These are phyloP conservation scores for Macquaria australasica DNA, from an alignment of 2,113 vertebrate genomes.

Conservation along the genomic window DNA sequence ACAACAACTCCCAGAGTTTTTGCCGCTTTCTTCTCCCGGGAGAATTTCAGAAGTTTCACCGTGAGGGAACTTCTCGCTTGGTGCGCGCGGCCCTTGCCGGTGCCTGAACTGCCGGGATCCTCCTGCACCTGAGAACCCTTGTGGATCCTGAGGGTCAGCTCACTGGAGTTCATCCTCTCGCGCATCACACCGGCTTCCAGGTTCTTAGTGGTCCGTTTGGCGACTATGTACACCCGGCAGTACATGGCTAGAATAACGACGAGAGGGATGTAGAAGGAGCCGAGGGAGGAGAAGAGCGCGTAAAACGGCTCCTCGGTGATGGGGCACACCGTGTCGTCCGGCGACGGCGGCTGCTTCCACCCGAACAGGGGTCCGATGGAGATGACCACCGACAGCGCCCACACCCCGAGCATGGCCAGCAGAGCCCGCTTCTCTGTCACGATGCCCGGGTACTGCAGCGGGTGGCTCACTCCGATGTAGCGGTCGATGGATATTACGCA, in stretches of 20 bases:
- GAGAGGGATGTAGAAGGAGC: conserved; percentile 97
- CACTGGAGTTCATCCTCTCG: conserved; percentile 94
- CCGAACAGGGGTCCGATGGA: conserved; percentile 97
- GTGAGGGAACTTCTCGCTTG: conserved; percentile 92
- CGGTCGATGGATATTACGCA: conserved; percentile 98
- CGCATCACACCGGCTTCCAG: conserved; percentile 96
- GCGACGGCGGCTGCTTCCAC: conserved; percentile 95
- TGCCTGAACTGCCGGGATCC: conserved; percentile 78
- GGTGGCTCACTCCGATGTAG: conserved; percentile 95
- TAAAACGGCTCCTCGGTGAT: conserved; percentile 98
- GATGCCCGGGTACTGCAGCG: conserved; percentile 93
- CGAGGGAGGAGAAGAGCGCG: conserved; percentile 96
- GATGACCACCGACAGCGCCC: conserved; percentile 94
- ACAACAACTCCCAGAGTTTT: conserved; percentile 96
- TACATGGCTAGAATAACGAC: conserved; percentile 96
- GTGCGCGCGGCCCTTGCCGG: conserved; percentile 87
- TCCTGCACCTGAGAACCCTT: conserved; percentile 91
- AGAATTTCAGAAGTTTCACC: conserved; percentile 94
- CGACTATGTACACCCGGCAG: conserved; percentile 94
- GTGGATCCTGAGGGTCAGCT: conserved; percentile 95
- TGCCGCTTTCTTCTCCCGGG: conserved; percentile 96
- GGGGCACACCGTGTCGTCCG: conserved; percentile 89
- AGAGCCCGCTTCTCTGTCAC: conserved; percentile 94
- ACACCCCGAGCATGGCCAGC: conserved; percentile 92
- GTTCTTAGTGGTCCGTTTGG: conserved; percentile 97